These are phyloP conservation scores for Polypterus bichir DNA, from an alignment of 2,113 vertebrate species.

Conservation along the genomic window DNA sequence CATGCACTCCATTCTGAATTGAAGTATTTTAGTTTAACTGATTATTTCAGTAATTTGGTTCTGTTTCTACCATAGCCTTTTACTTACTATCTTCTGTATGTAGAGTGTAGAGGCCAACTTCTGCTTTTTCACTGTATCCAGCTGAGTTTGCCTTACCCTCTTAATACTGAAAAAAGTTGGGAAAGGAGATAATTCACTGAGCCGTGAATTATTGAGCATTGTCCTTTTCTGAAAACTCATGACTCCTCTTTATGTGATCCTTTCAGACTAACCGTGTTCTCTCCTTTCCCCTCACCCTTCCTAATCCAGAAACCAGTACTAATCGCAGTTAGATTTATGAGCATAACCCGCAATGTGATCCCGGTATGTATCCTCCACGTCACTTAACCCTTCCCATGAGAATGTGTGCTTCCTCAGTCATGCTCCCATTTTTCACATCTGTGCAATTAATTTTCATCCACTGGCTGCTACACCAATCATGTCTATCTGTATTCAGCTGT, in stretches of 20 bases:
- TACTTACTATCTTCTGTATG: too few relatives aligned
- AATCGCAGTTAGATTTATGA: conserved; percentile 96
- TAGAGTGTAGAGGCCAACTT: too few relatives aligned
- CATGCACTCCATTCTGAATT: too few relatives aligned
- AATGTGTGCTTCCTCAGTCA: conserved; percentile 11
- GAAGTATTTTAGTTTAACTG: too few relatives aligned
- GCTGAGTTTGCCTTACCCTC: too few relatives aligned
- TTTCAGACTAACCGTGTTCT: conserved; percentile 18
- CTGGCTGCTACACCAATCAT: conserved; percentile 21
- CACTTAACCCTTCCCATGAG: conserved; percentile 1
- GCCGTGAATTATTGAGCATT: not conserved
- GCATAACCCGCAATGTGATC: conserved; percentile 75
- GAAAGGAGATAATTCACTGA: too few relatives aligned
- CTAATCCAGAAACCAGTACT: conserved; percentile 86
- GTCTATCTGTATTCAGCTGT: conserved; percentile 2
- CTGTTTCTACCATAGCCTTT: too few relatives aligned
- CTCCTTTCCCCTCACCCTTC: conserved; percentile 62
- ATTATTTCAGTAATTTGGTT: too few relatives aligned
- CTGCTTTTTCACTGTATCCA: too few relatives aligned
- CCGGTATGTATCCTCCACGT: conserved; percentile 75
- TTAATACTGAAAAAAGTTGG: too few relatives aligned
- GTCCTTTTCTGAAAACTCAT: not conserved
- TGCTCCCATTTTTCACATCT: conserved; percentile 5
- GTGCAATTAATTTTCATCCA: conserved; percentile 20
- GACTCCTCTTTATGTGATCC: not conserved